Conservation (phyloP, 2,113 vertebrate genomes). For the Passer montanus region DNA sequence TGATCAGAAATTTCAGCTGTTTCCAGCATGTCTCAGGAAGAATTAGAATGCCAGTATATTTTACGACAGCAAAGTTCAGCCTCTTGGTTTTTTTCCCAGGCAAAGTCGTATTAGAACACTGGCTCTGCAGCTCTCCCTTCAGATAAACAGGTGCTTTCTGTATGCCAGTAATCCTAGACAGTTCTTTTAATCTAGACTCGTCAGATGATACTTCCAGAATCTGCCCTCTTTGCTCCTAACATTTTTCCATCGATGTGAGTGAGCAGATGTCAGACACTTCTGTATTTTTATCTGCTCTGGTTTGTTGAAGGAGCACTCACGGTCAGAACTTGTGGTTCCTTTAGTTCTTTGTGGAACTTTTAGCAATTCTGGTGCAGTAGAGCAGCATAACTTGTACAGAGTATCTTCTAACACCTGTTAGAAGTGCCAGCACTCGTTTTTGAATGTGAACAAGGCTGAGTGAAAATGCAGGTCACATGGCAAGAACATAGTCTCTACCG, state of each 20-base stretch:
- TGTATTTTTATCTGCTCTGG: neutral
- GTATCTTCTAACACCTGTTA: neutral
- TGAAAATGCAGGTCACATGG: neutral
- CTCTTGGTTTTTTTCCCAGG: neutral
- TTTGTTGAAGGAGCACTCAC: neutral
- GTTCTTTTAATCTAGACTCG: neutral
- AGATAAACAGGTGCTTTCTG: conserved; percentile 21
- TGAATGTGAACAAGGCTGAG: neutral
- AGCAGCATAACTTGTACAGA: neutral
- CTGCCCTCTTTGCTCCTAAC: neutral
- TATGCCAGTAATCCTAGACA: neutral
- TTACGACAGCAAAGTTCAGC: neutral
- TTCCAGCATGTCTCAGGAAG: neutral
- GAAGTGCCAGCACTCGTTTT: neutral
- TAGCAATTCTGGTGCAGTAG: neutral
- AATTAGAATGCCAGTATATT: neutral
- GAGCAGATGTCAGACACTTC: neutral
- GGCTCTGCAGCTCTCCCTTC: neutral
- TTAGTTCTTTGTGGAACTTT: neutral
- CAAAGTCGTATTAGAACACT: neutral
- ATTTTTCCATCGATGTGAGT: neutral
- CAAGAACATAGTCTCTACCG: neutral
- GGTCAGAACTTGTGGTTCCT: neutral
- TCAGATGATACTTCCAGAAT: conserved; percentile 2
- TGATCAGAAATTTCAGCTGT: conserved; percentile 26